Evolutionary conservation across 1,140 invertebrate genomes (phyloP).

Genomic region (Gonioctena quinquepunctata): DNA sequence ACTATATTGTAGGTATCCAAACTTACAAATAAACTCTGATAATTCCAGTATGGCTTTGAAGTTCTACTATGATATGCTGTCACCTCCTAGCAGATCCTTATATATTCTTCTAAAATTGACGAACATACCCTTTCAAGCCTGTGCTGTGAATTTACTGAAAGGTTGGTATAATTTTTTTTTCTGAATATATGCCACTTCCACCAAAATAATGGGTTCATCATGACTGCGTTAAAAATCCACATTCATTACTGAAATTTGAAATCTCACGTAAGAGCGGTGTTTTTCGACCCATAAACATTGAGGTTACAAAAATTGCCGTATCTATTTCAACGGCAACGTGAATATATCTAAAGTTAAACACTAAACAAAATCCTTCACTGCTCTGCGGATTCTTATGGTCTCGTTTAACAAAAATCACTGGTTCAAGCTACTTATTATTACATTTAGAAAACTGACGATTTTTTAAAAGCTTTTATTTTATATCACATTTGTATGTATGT

Average conservation of each 20-base stretch:
- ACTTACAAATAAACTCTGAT: too few relatives aligned
- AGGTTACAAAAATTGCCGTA: too few relatives aligned
- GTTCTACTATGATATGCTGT: slow-evolving; percentile 71
- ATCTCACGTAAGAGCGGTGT: background rate
- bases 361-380: too few relatives aligned
- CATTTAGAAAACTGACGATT: too few relatives aligned
- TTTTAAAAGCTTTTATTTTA: too few relatives aligned
- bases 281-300: background rate
- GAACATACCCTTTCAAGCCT: slow-evolving; percentile 66
- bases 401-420: too few relatives aligned
- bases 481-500: too few relatives aligned
- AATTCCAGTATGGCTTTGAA: slow-evolving; percentile 55
- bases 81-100: slow-evolving; percentile 71
- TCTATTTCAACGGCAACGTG: too few relatives aligned
- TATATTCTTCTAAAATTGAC: slow-evolving; percentile 68
- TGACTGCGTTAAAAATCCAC: background rate
- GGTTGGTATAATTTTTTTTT: background rate
- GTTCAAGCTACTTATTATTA: too few relatives aligned
- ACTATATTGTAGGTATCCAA: too few relatives aligned
- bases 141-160: slow-evolving; percentile 23
- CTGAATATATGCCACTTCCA: background rate
- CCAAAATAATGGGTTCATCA: background rate
- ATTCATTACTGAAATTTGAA: background rate
- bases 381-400: too few relatives aligned
- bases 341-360: too few relatives aligned